Evolutionary conservation across 92 coral and sea anemone genomes (phyloP), one percentile per base, ranked within the genome.

Genomic region (Phenganax stokvisi): DNA sequence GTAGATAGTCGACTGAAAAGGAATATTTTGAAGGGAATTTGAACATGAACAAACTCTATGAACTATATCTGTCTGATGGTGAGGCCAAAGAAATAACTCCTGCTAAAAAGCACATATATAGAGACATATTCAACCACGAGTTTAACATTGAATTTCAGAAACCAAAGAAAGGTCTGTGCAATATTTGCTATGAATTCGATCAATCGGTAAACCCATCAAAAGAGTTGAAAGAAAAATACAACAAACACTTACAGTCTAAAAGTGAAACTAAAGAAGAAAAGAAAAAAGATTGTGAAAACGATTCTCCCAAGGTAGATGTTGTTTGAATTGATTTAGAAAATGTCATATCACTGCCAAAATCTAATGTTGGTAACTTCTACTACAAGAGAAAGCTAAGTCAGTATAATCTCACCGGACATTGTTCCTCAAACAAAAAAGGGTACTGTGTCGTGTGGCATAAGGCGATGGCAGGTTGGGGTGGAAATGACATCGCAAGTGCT

Each of bases 351-450:
- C 65, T 59, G 25, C 65, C 65, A 59, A 59, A 59, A 6, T 13
- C 65, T 59, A 59, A 59, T 59, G 65, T 59, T 6, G 6, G 6
- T 59, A 59, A 59, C 65, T 59, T 59, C 65, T 59, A 59, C 65
- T 59, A 59, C 65, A 59, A 59, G 6, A 59, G 65, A 59, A 59
- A 59, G 65, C 65, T 59, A 59, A 59, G 65, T 59, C 65, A 59
- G 65, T 59, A 59, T 59, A 59, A 59, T 59, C 65, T 59, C 6
- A 59, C 65, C 6, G 65, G 65, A 59, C 65, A 59, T 59, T 20
- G 65, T 37, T 37, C 47, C 47, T 4, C 4, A 37, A 37, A 37
- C 47, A 37, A 37, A 37, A 37, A 37, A 37, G 47, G 47, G 4
- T 37, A 37, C 47, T 37, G 47, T 37, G 47, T 37, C 2, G 47